These are phyloP conservation scores for Thyatira batis DNA, from an alignment of 2,888 invertebrate genomes.

Conservation along the genomic window DNA sequence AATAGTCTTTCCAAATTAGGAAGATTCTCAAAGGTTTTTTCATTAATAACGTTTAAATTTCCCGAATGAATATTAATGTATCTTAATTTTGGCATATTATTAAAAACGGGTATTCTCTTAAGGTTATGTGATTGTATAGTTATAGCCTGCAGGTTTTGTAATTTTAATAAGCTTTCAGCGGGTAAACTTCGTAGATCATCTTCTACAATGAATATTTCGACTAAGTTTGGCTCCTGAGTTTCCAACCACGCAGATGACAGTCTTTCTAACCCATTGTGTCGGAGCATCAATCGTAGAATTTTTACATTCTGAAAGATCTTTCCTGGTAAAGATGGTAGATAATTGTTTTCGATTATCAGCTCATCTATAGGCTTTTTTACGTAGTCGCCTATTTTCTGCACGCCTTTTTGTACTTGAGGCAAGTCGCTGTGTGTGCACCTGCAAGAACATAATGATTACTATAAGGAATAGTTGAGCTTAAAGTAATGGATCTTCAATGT, in stretches of 20 bases:
- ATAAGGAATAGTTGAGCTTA: too few species aligned
- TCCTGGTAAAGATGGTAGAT: constrained; percentile 92
- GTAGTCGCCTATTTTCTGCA: constrained; percentile 86
- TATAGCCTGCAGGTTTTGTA: constrained; percentile 90
- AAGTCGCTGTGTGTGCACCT: constrained; percentile 97
- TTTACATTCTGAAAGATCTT: constrained; percentile 89
- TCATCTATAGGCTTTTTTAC: constrained; percentile 90
- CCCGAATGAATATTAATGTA: constrained; percentile 89
- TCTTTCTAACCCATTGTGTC: constrained; percentile 91
- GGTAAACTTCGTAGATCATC: constrained; percentile 90
- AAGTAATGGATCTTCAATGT: too few species aligned
- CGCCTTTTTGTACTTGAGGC: constrained; percentile 87
- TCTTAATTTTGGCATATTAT: constrained; percentile 86
- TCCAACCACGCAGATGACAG: constrained; percentile 91
- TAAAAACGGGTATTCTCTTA: constrained; percentile 88
- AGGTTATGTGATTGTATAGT: constrained; percentile 90
- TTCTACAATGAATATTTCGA: constrained; percentile 93
- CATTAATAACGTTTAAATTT: constrained; percentile 84
- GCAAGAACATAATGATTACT: too few species aligned
- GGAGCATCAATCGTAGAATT: constrained; percentile 90
- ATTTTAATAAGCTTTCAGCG: constrained; percentile 87
- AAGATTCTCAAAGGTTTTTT: constrained; percentile 87
- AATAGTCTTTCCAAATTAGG: constrained; percentile 89
- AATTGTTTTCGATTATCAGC: constrained; percentile 93
- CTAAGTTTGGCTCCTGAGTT: constrained; percentile 88